These are phyloP conservation scores for Pagetopsis macropterus DNA, from an alignment of 2,797 vertebrate species.

Conservation along the genomic window DNA sequence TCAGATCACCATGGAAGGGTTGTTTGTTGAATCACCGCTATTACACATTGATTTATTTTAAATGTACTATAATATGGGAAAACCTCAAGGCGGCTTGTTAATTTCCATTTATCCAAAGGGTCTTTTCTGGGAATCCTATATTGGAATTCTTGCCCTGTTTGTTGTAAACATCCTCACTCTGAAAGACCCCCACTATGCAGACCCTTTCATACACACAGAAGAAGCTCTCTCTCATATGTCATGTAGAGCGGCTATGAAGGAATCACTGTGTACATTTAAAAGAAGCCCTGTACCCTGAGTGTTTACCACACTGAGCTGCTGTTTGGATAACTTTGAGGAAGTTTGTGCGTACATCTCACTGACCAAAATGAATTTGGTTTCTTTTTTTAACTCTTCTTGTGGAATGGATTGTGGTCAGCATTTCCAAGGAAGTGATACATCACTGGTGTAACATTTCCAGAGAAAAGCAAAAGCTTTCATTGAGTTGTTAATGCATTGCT, in stretches of 20 bases:
- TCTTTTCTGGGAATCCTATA: constrained; percentile 43
- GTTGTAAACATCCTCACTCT: constrained; percentile 71
- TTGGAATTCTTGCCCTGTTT: constrained; percentile 56
- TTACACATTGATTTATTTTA: constrained; percentile 45
- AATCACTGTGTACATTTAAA: constrained; percentile 75
- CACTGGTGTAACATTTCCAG: constrained; percentile 51
- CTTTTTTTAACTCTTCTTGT: constrained; percentile 44
- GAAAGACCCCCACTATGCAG: constrained; percentile 65
- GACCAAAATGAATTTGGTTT: constrained; percentile 53
- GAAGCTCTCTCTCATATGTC: constrained; percentile 54
- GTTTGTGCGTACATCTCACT: constrained; percentile 49
- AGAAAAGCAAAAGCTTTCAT: constrained; percentile 47
- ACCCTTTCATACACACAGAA: constrained; percentile 57
- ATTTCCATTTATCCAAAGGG: constrained; percentile 60
- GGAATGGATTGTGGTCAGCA: constrained; percentile 50
- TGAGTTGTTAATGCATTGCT: constrained; percentile 50
- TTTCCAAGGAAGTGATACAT: constrained; percentile 56
- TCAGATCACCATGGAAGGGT: constrained; percentile 27
- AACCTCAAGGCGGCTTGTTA: constrained; percentile 41
- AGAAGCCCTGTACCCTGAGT: constrained; percentile 70
- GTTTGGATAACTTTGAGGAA: constrained; percentile 55
- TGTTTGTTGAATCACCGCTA: constrained; percentile 42
- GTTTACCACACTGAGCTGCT: constrained; percentile 60
- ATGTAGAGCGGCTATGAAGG: constrained; percentile 66
- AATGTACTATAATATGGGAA: constrained; percentile 33